Evolutionary conservation across 2,888 invertebrate species (phyloP).

Genomic region (Temnothorax rugatulus): DNA sequence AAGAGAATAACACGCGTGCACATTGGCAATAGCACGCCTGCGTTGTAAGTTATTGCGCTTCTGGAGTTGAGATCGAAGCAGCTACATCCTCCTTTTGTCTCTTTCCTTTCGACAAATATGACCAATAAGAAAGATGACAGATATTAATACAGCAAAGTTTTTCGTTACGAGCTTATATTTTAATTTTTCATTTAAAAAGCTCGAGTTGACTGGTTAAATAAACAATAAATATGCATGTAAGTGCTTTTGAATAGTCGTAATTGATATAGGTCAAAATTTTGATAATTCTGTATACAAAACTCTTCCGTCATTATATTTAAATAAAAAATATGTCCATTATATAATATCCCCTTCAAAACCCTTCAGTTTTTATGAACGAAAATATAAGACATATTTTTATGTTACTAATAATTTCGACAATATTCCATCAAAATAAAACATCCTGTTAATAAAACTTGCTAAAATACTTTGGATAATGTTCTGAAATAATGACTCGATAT

Average conservation of each 20-base stretch:
- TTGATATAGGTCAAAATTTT: neutral
- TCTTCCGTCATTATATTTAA: neutral
- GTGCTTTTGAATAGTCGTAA: neutral
- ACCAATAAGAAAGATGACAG: slow-evolving; percentile 7
- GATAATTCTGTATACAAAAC: neutral
- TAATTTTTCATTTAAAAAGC: neutral
- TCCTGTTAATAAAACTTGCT: neutral
- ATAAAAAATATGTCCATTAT: neutral
- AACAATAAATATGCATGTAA: neutral
- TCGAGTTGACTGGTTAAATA: neutral
- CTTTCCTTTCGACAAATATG: neutral
- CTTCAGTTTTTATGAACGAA: neutral
- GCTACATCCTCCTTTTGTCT: neutral
- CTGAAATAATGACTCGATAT: neutral
- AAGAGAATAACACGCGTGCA: slow-evolving; percentile 43
- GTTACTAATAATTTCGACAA: neutral
- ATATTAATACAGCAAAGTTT: neutral
- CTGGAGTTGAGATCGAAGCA: slow-evolving; percentile 20
- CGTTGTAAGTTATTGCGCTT: slow-evolving; percentile 64
- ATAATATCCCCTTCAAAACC: neutral
- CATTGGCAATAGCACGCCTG: slow-evolving; percentile 28
- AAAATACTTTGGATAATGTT: neutral
- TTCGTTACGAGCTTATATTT: neutral
- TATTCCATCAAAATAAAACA: neutral
- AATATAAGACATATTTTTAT: neutral